Conservation (phyloP, 2,113 vertebrate genomes). For the Axis porcinus region DNA sequence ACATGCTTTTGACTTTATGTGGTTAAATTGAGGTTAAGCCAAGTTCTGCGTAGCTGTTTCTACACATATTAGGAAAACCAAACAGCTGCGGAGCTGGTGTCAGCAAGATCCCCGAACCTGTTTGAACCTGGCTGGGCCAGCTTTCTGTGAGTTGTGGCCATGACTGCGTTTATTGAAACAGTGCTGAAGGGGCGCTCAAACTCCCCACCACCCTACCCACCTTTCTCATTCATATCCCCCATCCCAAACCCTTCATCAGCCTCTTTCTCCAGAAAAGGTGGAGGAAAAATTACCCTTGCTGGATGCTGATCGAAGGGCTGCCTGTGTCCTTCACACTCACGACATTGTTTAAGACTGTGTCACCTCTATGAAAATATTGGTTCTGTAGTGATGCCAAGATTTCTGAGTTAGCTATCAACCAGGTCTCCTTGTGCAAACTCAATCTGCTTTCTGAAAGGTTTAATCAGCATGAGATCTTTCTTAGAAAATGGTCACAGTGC, state of each 20-base stretch:
- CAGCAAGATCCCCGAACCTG: background rate
- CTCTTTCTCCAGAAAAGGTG: background rate
- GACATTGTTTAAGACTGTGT: constrained; percentile 44
- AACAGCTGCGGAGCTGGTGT: background rate
- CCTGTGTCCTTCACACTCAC: constrained; percentile 41
- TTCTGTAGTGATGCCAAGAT: constrained; percentile 52
- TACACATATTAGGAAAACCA: background rate
- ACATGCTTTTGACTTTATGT: accelerated
- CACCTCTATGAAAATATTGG: constrained; percentile 67
- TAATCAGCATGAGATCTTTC: background rate
- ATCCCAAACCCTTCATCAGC: background rate
- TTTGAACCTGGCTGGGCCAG: background rate
- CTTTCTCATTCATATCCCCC: background rate
- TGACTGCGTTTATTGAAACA: background rate
- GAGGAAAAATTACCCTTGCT: background rate
- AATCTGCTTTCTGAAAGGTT: constrained; percentile 3
- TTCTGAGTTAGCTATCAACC: constrained; percentile 23
- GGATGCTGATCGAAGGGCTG: background rate
- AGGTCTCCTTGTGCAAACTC: constrained; percentile 10
- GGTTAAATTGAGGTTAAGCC: too few relatives aligned
- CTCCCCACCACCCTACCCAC: accelerated
- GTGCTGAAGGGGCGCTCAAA: accelerated
- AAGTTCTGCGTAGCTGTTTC: background rate
- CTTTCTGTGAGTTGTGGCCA: accelerated
- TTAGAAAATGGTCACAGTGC: background rate